Percentiles rank a stretch among this genome's conserved stretches.
These are phyloP conservation scores for Oreortyx pictus DNA, from an alignment of 2,797 vertebrate genomes.

Conservation along the genomic window DNA sequence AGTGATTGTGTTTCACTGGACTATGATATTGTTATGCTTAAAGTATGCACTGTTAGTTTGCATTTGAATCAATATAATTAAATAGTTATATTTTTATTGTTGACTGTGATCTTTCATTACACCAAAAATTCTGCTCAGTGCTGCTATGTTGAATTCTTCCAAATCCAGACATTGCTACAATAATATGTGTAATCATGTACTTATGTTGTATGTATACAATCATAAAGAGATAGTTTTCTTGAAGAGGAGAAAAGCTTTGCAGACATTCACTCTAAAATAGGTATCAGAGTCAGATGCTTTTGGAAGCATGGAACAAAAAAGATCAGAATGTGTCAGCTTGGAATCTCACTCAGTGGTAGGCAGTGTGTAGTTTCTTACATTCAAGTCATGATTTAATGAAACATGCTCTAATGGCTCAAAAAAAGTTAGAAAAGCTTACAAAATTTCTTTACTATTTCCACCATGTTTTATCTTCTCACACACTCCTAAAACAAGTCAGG, in stretches of 20 bases:
- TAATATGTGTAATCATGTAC: not conserved
- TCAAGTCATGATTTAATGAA: not conserved
- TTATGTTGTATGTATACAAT: not conserved
- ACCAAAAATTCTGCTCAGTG: not conserved
- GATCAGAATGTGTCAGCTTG: not conserved
- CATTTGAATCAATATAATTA: not conserved
- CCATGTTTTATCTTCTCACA: not conserved
- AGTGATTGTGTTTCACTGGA: not conserved
- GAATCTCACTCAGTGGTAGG: not conserved
- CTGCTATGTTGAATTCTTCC: not conserved
- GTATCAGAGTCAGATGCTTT: not conserved
- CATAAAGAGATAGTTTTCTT: not conserved
- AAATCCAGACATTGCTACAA: not conserved
- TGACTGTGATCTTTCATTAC: not conserved
- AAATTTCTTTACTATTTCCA: not conserved
- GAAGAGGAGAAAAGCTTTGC: rapidly evolving
- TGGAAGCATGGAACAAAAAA: not conserved
- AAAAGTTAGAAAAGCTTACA: not conserved
- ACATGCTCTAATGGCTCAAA: not conserved
- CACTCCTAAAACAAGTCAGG: not conserved
- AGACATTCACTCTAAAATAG: not conserved
- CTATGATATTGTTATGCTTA: not conserved
- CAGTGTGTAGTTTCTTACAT: not conserved
- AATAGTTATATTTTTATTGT: not conserved
- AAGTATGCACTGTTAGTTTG: not conserved